Evolutionary conservation across 2,888 invertebrate genomes (phyloP), one percentile per base, ranked within the genome.

Genomic region (Nemotelus pantherinus): DNA sequence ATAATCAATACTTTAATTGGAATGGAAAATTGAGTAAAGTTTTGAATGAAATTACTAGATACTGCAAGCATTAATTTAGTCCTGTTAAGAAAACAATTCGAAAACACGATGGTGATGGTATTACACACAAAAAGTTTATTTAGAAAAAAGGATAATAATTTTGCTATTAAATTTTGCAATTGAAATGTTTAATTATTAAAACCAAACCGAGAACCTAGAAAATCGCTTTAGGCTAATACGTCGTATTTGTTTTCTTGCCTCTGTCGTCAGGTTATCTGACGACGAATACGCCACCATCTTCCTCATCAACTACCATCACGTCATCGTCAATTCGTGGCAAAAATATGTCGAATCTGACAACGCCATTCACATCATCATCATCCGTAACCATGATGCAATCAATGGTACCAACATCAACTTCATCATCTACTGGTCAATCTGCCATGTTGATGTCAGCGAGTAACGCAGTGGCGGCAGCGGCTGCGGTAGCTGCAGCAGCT

Each of bases 231-330:
- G 87, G 87, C 87, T 87, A 87, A 87, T 86, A 84, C 87, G 86
- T 85, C 87, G 87, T 87, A 87, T 83, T 80, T 78, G 68, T 70
- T 77, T 77, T 81, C 87, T 86, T 87, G 86, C 85, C 85, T 87
- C 85, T 87, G 88, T 87, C 88, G 88, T 87, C 88, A 87, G 87
- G 87, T 86, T 85, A 87, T 84, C 86, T 87, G 87, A 87, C 87
- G 87, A 86, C 87, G 85, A 85, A 85, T 83, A 83, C 85, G 82
- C 83, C 85, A 84, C 77, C 72, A 70, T 76, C 77, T 10, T 64
- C 74, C 58, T 57, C 77, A 74, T 60, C 76, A 80, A 82, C 81
- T 79, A 81, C 83, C 83, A 82, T 81, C 78, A 82, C 77, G 81
- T 81, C 82, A 79, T 80, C 82, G 81, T 83, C 82, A 81, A 78